Evolutionary conservation across 2,888 invertebrate genomes (phyloP).

Genomic region (Cantharis flavilabris): DNA sequence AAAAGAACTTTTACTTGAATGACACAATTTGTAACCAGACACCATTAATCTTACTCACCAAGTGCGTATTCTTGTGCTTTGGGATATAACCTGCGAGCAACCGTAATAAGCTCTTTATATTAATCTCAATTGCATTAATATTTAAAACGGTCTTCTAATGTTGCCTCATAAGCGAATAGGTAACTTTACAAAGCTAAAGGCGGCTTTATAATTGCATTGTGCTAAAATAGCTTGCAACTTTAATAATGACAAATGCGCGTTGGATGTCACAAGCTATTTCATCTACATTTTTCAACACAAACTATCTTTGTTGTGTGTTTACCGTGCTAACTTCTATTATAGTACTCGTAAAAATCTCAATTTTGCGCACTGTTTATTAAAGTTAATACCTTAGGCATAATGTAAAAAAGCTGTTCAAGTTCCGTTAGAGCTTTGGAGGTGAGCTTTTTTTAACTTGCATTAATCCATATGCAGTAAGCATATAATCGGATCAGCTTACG

Average conservation of each 20-base stretch:
- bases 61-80: conserved; percentile 48
- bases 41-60: conserved; percentile 32
- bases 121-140: conserved; percentile 50
- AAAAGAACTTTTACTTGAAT: conserved; percentile 13
- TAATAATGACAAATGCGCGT: conserved; percentile 37
- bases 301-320: conserved; percentile 20
- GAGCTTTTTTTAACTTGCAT: conserved; percentile 28
- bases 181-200: conserved; percentile 31
- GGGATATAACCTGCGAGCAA: conserved; percentile 37
- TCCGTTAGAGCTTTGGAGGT: conserved; percentile 22
- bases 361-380: conserved; percentile 23
- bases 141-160: conserved; percentile 44
- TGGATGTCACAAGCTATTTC: conserved; percentile 30
- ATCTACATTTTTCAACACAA: conserved; percentile 22
- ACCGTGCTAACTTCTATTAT: neutral
- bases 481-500: conserved; percentile 34
- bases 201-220: conserved; percentile 39
- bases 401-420: conserved; percentile 26
- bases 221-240: conserved; percentile 34
- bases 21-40: conserved; percentile 14
- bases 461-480: conserved; percentile 32
- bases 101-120: conserved; percentile 50
- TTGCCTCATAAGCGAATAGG: conserved; percentile 37
- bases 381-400: conserved; percentile 19
- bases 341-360: conserved; percentile 12